Evolutionary conservation across 2,113 vertebrate species (phyloP).

Genomic region (Cyprinodon tularosa): DNA sequence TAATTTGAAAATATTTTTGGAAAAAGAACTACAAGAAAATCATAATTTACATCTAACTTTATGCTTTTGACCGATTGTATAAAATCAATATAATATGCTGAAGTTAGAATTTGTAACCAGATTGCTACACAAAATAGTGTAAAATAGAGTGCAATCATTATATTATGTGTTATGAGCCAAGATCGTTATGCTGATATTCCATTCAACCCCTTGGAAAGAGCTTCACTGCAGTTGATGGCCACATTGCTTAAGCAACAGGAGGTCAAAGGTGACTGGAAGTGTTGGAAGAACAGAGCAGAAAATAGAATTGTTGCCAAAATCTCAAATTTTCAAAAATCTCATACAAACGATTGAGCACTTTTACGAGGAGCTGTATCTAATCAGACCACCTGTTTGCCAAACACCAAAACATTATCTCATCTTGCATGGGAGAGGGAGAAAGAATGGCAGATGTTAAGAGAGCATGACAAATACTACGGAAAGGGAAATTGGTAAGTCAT

Average conservation of each 20-base stretch:
- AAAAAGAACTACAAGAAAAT: too few relatives aligned
- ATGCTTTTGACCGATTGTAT: neutral
- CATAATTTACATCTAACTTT: too few relatives aligned
- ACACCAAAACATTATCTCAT: constrained; percentile 44
- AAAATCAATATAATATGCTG: neutral
- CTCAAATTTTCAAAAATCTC: too few relatives aligned
- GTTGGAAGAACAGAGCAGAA: neutral
- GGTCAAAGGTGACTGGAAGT: neutral
- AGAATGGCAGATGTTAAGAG: neutral
- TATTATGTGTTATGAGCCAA: neutral
- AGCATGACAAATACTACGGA: constrained; percentile 15
- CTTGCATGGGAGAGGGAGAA: constrained; percentile 32
- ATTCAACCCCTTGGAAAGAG: neutral
- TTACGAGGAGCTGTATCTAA: neutral
- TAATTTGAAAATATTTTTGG: neutral
- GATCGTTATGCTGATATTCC: too few relatives aligned
- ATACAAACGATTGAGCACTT: neutral
- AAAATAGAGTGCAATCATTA: neutral
- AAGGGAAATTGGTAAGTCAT: constrained; percentile 20
- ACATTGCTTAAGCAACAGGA: neutral
- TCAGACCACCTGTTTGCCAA: neutral
- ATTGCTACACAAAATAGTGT: too few relatives aligned
- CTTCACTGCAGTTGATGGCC: neutral
- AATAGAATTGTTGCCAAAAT: neutral
- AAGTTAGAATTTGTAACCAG: too few relatives aligned